A percentile compares a stretch with the other conserved stretches of the same genome.
These are phyloP conservation scores for Tetragonisca angustula DNA, from an alignment of 2,888 invertebrate genomes.

Conservation along the genomic window DNA sequence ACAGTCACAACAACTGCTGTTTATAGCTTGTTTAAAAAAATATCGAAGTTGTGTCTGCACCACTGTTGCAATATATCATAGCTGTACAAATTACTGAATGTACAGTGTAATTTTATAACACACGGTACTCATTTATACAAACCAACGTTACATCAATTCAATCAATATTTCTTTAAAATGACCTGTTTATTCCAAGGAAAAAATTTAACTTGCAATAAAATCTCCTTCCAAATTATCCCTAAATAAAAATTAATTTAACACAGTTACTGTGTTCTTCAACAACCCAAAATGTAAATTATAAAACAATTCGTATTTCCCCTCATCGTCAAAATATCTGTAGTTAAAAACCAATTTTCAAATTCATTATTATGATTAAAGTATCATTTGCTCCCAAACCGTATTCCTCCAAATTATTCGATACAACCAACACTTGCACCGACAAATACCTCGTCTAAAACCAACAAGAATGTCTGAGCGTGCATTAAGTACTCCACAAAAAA, in stretches of 20 bases:
- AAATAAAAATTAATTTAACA: too few relatives aligned
- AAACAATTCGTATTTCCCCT: background rate
- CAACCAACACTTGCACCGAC: background rate
- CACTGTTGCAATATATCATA: background rate
- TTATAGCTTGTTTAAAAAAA: background rate
- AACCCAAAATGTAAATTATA: background rate
- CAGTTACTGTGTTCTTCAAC: background rate
- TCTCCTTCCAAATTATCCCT: background rate
- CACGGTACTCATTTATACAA: too few relatives aligned
- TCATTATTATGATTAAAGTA: background rate
- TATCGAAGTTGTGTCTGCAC: background rate
- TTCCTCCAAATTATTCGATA: too few relatives aligned
- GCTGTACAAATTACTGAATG: too few relatives aligned
- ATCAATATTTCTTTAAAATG: too few relatives aligned
- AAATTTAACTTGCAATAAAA: background rate
- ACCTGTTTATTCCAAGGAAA: background rate
- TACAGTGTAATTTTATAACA: too few relatives aligned
- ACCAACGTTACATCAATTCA: too few relatives aligned
- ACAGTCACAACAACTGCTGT: background rate
- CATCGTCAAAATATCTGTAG: background rate
- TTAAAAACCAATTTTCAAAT: background rate
- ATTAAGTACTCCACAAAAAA: slow-evolving; percentile 17
- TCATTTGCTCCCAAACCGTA: background rate
- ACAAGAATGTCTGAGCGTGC: background rate
- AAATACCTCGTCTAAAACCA: background rate